Conservation (phyloP, 2,888 invertebrate genomes). For the Hirtodrosophila confusa region DNA sequence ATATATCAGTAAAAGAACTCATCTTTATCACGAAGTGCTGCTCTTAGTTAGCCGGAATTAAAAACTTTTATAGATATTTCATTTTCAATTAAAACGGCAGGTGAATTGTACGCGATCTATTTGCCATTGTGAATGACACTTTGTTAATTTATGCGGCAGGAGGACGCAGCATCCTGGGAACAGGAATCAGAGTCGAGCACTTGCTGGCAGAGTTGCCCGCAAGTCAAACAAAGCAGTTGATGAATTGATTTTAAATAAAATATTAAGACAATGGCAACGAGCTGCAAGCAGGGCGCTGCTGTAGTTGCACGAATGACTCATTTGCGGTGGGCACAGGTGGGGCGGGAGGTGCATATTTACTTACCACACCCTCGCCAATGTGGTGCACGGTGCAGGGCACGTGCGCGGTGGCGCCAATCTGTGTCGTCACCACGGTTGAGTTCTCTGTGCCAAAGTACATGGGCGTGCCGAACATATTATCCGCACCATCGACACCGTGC, state of each 20-base stretch:
- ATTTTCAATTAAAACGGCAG: constrained; percentile 50
- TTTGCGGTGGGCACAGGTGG: constrained; percentile 4
- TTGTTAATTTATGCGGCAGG: constrained; percentile 54
- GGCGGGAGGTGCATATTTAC: constrained; percentile 82
- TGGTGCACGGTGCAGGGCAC: constrained; percentile 93
- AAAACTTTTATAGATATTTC: constrained; percentile 18
- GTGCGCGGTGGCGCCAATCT: constrained; percentile 92
- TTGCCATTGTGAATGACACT: constrained; percentile 52
- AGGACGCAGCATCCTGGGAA: not conserved
- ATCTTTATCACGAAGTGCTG: not conserved
- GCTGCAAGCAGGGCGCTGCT: not conserved
- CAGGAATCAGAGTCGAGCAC: constrained; percentile 2
- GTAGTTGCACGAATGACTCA: constrained; percentile 23
- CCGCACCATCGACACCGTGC: constrained; percentile 73
- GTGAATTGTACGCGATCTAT: constrained; percentile 37
- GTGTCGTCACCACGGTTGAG: constrained; percentile 91
- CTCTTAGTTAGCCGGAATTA: not conserved
- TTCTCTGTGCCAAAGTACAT: constrained; percentile 94
- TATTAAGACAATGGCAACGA: constrained; percentile 59
- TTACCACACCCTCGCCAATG: constrained; percentile 94
- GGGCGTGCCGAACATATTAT: constrained; percentile 86
- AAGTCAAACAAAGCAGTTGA: constrained; percentile 67
- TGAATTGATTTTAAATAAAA: constrained; percentile 71
- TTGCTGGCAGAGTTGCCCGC: constrained; percentile 9
- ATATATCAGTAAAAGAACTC: not conserved